Conservation (phyloP, 2,113 vertebrate genomes). For the Eleginops maclovinus region DNA sequence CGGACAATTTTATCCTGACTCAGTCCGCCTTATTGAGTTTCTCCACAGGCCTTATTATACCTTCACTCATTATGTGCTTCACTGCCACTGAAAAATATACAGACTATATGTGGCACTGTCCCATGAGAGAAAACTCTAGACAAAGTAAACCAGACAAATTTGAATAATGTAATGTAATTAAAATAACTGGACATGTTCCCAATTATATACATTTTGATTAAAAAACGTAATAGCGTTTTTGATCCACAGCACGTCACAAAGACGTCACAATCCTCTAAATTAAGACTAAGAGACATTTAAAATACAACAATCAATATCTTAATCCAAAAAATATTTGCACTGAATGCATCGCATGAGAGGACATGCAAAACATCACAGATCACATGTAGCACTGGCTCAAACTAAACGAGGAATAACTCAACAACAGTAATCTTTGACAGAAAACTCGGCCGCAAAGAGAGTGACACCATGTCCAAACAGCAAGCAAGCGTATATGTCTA, state of each 20-base stretch:
- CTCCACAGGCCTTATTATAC: constrained; percentile 24
- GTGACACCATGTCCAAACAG: too few species aligned
- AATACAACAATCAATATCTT: too few species aligned
- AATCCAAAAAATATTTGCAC: too few species aligned
- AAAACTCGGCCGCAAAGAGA: too few species aligned
- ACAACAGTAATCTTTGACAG: too few species aligned
- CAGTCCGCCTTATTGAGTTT: background rate
- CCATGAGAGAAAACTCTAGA: background rate
- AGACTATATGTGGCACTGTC: background rate
- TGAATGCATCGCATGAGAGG: too few species aligned
- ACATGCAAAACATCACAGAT: too few species aligned
- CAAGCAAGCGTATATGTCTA: too few species aligned
- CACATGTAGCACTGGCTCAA: too few species aligned
- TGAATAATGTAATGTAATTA: constrained; percentile 23
- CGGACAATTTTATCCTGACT: constrained; percentile 6
- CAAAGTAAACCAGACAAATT: background rate
- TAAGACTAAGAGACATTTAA: too few species aligned
- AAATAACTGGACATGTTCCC: constrained; percentile 14
- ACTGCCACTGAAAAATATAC: background rate
- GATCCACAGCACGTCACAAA: background rate
- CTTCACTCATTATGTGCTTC: constrained; percentile 19
- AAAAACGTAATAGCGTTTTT: background rate
- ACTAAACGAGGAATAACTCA: too few species aligned
- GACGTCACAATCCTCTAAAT: too few species aligned
- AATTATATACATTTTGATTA: background rate